Evolutionary conservation across 2,888 invertebrate genomes (phyloP).

Genomic region (Pachymerium ferrugineum): DNA sequence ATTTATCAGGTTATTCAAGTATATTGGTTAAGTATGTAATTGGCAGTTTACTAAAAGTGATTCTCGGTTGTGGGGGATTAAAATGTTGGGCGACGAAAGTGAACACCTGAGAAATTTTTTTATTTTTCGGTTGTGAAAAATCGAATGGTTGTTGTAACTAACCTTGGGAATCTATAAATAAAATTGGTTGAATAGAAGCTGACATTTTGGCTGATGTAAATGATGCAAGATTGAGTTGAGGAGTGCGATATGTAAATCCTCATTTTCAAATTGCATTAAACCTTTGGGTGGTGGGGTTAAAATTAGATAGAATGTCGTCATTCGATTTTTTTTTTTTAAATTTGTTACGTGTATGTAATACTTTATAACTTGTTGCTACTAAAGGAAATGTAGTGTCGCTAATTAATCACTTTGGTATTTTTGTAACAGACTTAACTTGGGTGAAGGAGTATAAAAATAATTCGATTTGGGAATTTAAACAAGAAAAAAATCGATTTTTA

Average conservation of each 20-base stretch:
- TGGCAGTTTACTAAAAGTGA: no score
- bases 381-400: neutral
- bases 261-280: neutral
- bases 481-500: neutral
- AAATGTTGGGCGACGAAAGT: no score
- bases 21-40: no score
- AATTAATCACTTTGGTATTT: slow-evolving; percentile 15
- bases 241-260: slow-evolving; percentile 6
- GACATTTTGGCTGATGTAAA: neutral
- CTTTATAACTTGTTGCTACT: neutral
- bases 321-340: no score
- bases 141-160: neutral
- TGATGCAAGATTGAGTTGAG: neutral
- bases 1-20: no score
- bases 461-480: neutral
- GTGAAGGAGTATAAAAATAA: no score
- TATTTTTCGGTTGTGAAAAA: neutral
- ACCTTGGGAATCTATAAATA: neutral
- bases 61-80: no score
- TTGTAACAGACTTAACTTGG: neutral
- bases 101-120: no score
- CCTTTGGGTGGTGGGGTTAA: neutral
- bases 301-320: neutral
- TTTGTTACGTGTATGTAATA: neutral
- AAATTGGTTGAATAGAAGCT: neutral